These are phyloP conservation scores for Pycnonotus jocosus DNA, from an alignment of 2,113 vertebrate species.

Conservation along the genomic window DNA sequence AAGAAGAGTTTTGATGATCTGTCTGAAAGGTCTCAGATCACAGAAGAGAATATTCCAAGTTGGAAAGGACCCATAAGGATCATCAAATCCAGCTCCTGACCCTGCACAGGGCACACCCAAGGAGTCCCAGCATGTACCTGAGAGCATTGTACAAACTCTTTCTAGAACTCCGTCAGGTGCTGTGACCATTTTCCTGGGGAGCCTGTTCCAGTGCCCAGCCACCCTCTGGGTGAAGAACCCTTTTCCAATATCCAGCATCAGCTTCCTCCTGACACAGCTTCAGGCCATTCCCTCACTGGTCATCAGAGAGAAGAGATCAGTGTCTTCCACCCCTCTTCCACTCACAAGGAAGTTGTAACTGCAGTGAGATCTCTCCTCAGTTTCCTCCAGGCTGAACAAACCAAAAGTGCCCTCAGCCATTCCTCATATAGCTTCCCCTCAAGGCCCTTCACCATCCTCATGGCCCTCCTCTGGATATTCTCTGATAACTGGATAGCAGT, in stretches of 20 bases:
- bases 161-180: too few species aligned
- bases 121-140: neutral
- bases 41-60: neutral
- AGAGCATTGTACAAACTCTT: neutral
- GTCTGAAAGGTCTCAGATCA: neutral
- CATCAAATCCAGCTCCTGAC: neutral
- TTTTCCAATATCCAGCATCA: neutral
- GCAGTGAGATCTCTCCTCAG: neutral
- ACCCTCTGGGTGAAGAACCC: neutral
- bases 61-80: neutral
- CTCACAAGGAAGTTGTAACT: accelerated
- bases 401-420: accelerated
- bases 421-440: neutral
- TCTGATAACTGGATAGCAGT: neutral
- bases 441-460: neutral
- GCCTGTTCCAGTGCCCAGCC: neutral
- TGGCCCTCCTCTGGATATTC: neutral
- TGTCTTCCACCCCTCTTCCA: neutral
- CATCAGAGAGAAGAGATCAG: neutral
- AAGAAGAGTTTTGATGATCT: neutral
- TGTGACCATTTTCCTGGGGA: neutral
- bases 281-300: neutral
- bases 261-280: neutral
- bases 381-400: neutral
- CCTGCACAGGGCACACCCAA: neutral